These are phyloP conservation scores for Amphimedon queenslandica DNA, from an alignment of 37 sponge, comb jelly and placozoan species.

Conservation along the genomic window DNA sequence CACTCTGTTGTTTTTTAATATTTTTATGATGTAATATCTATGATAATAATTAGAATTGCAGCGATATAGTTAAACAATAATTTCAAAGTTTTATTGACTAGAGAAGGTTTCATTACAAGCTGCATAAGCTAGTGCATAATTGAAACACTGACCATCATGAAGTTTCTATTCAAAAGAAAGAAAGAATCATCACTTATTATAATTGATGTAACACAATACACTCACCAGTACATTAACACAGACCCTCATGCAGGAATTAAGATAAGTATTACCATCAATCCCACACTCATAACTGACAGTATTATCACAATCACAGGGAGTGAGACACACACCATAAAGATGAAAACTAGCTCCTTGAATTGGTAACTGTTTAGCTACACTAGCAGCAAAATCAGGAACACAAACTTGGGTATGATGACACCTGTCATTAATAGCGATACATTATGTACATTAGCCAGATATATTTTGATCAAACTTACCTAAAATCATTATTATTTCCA, in stretches of 20 bases:
- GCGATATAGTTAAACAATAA: too few relatives aligned
- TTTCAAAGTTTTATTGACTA: too few relatives aligned
- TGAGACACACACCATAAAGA: constrained; percentile 16
- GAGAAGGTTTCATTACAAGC: too few relatives aligned
- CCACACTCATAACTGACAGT: too few relatives aligned
- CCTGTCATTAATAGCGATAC: background rate
- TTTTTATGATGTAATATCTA: too few relatives aligned
- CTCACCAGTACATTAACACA: constrained; percentile 36
- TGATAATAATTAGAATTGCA: too few relatives aligned
- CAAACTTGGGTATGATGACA: background rate
- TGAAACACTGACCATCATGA: background rate
- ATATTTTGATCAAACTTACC: constrained; percentile 13
- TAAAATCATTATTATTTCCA: constrained; percentile 29
- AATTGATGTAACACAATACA: background rate
- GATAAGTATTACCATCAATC: constrained; percentile 33
- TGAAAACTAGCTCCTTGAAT: background rate
- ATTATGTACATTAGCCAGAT: background rate
- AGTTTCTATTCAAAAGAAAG: background rate
- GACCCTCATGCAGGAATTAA: constrained; percentile 27
- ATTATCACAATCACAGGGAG: constrained; percentile 20
- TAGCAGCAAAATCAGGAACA: constrained; percentile 9
- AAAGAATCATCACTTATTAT: background rate
- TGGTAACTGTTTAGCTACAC: background rate
- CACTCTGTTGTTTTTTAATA: too few relatives aligned
- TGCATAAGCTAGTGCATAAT: too few relatives aligned